phyloP scores from a whole-genome alignment of 2,113 vertebrate species.

The Beaufortia kweichowensis region DNA sequence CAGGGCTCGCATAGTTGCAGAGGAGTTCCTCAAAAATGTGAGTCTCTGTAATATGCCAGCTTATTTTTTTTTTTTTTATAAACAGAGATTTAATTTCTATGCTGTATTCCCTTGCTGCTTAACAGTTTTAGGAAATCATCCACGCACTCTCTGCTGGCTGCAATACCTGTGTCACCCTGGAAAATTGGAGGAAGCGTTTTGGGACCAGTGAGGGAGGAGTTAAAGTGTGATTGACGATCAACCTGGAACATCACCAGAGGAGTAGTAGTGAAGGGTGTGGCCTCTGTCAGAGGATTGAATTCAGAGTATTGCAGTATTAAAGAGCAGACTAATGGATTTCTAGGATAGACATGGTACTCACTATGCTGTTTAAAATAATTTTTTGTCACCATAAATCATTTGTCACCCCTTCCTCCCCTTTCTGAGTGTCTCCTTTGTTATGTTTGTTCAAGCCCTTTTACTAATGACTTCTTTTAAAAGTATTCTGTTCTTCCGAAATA shows the following conservation, averaged over 20 bases:
- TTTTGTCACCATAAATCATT: not conserved
- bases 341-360: slow-evolving; percentile 12
- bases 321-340: slow-evolving; percentile 44
- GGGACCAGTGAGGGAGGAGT: slow-evolving; percentile 56
- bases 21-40: slow-evolving; percentile 98
- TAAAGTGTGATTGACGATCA: slow-evolving; percentile 47
- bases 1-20: slow-evolving; percentile 92
- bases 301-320: slow-evolving; percentile 49
- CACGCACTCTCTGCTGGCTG: slow-evolving; percentile 8
- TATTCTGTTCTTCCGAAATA: slow-evolving; percentile 11
- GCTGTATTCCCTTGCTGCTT: not conserved
- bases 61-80: not conserved
- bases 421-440: not conserved
- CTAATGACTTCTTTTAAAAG: slow-evolving; percentile 15
- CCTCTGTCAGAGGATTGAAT: slow-evolving; percentile 37
- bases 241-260: slow-evolving; percentile 49
- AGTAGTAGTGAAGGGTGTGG: slow-evolving; percentile 52
- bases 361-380: slow-evolving; percentile 17
- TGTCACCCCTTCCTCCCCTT: not conserved
- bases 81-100: not conserved
- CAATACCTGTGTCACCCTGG: slow-evolving; percentile 34
- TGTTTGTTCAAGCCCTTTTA: slow-evolving; percentile 20
- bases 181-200: slow-evolving; percentile 32
- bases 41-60: slow-evolving; percentile 52
- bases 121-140: slow-evolving; percentile 46